A percentile compares a stretch with the other conserved stretches of the same genome.
phyloP scores from a whole-genome alignment of 1,140 invertebrate genomes.

The Palaemon carinicauda region DNA sequence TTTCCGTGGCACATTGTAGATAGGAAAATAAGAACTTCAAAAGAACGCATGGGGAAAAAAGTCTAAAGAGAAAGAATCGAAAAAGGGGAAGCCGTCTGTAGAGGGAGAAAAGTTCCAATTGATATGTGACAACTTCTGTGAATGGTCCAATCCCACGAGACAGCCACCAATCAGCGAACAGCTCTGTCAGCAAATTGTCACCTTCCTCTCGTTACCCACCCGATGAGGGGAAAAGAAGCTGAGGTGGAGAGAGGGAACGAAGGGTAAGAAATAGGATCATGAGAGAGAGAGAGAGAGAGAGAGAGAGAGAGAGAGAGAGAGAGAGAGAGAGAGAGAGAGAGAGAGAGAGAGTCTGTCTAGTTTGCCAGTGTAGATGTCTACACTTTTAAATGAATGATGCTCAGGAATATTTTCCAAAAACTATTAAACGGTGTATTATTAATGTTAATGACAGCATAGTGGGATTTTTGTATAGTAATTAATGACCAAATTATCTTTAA shows the following conservation, averaged over 20 bases:
- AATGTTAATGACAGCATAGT: no score
- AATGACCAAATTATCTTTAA: no score
- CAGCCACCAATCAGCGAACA: no score
- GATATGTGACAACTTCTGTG: neutral
- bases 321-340: neutral
- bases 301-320: constrained; percentile 11
- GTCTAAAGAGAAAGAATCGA: neutral
- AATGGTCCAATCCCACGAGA: no score
- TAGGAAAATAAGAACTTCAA: no score
- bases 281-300: constrained; percentile 19
- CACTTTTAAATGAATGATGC: neutral
- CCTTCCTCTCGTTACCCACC: no score
- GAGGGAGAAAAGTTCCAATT: neutral
- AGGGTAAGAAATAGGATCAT: neutral
- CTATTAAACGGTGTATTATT: no score
- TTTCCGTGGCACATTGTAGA: no score
- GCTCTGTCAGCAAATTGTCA: no score
- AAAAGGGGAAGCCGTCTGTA: neutral
- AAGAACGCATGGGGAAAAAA: no score
- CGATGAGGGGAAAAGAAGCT: neutral
- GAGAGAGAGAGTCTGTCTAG: neutral
- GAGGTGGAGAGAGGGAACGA: neutral
- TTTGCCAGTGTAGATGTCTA: neutral
- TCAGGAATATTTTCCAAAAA: neutral
- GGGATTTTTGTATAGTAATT: no score